Percentiles rank a stretch among this genome's conserved stretches.
Evolutionary conservation across 2,888 invertebrate genomes (phyloP).

Genomic region (Lapara coniferarum): DNA sequence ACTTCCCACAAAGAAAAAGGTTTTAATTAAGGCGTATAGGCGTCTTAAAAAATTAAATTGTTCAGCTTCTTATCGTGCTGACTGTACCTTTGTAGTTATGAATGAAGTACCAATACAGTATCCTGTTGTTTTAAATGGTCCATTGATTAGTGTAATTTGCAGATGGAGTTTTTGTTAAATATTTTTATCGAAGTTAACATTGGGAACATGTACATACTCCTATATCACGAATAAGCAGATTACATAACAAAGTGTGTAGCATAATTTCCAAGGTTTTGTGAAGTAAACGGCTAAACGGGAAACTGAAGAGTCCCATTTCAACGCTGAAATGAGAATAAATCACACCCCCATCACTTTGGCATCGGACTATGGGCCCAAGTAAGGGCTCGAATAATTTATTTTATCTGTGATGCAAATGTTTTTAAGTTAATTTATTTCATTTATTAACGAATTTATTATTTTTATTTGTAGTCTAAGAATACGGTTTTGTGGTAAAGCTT

Average conservation of each 20-base stretch:
- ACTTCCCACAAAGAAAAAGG: too few species aligned
- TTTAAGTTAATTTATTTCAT: slow-evolving; percentile 5
- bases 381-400: slow-evolving; percentile 51
- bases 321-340: slow-evolving; percentile 61
- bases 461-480: too few species aligned
- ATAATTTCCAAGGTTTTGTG: slow-evolving; percentile 50
- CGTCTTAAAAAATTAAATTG: too few species aligned
- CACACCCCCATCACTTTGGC: slow-evolving; percentile 60
- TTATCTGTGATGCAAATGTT: slow-evolving; percentile 29
- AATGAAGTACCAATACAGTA: too few species aligned
- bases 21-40: too few species aligned
- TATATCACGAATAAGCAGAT: slow-evolving; percentile 10
- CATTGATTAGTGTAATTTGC: neutral
- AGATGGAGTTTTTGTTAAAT: neutral
- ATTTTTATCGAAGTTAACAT: neutral
- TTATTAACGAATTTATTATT: too few species aligned
- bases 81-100: too few species aligned
- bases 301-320: slow-evolving; percentile 64
- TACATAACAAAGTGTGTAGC: slow-evolving; percentile 40
- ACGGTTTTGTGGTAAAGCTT: too few species aligned
- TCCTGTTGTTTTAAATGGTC: neutral
- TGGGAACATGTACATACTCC: too few species aligned
- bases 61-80: too few species aligned
- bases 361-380: slow-evolving; percentile 44
- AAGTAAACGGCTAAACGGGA: slow-evolving; percentile 50